Percentiles rank a stretch among this genome's conserved stretches.
Evolutionary conservation across 2,797 vertebrate genomes (phyloP).

Genomic region (Thaleichthys pacificus): DNA sequence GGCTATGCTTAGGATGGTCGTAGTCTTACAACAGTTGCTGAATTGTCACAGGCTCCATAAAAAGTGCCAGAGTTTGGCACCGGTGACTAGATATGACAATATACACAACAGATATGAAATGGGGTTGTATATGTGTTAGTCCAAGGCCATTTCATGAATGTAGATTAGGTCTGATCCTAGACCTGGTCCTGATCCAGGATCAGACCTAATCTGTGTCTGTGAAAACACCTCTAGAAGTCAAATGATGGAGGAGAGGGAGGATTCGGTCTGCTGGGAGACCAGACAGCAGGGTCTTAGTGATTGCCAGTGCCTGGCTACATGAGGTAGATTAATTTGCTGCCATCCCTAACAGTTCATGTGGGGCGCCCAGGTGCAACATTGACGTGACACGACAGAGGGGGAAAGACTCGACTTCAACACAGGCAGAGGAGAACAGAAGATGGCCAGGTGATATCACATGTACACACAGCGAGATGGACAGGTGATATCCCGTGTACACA

Average conservation of each 20-base stretch:
- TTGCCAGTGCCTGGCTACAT: constrained; percentile 50
- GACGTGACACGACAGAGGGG: constrained; percentile 13
- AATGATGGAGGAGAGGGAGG: background rate
- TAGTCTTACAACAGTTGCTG: background rate
- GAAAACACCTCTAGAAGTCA: background rate
- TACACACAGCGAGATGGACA: constrained; percentile 14
- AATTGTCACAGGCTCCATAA: background rate
- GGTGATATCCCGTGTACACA: background rate
- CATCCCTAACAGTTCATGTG: constrained; percentile 32
- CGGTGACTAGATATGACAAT: too few relatives aligned
- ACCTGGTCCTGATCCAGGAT: background rate
- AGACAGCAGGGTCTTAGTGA: constrained; percentile 28
- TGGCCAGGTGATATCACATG: background rate
- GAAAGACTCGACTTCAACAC: constrained; percentile 10
- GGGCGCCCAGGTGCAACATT: constrained; percentile 17
- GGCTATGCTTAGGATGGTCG: constrained; percentile 20
- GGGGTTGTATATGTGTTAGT: background rate
- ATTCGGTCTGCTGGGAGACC: constrained; percentile 4
- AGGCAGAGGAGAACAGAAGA: constrained; percentile 13
- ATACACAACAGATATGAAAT: background rate
- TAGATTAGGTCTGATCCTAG: background rate
- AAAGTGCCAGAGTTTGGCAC: background rate
- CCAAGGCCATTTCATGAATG: background rate
- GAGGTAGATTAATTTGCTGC: constrained; percentile 75
- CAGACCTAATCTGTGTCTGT: background rate